Base-by-base conservation (phyloP, 2,797 vertebrate species). In the Acanthurus leucopareius region DNA sequence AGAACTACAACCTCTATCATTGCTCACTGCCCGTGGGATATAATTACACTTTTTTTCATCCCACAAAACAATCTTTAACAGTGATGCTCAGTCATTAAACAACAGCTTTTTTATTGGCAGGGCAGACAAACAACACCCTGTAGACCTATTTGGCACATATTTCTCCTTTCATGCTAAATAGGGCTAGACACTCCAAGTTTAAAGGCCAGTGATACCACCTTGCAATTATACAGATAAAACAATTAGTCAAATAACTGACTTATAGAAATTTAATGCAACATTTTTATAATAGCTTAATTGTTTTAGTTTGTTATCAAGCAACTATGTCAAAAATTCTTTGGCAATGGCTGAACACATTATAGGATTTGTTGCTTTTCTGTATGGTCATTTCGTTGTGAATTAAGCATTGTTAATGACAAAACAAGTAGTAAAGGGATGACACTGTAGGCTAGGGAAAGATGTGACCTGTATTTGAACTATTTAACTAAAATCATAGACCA, bases 101-200 rank as follows among this genome's bases (percentile, higher is more conserved):
- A 69, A 83, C 62, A 66, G 58, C 42, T 66, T 35, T 35, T 79
- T 63, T 65, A 61, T 59, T 49, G 62, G 63, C 42, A 49, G 58
- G 10, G 35, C 28, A 69, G 58, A 79, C 52, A 76, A 84, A 74
- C 47, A 80, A 82, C 67, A 74, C 61, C 53, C 77, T 14, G 10
- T 73, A 75, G 70, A 62, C 54, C 76, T 25, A 7, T 35, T 40
- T 65, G 49, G 75, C 45, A 73, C 63, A 48, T 45, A 64, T 54
- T 74, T 62, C 28, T 32, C 64, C 64, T 0, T 49, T 53, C 0
- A 1, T 58, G 64, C 71, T 81, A 40, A 59, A 79, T 82, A 62
- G 61, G 25, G 20, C 44, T 40, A 4, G 4, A 62, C 58, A 69
- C 1, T 2, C 25, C 0, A 10, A 25, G n/a, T 60, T 59, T 38